Evolutionary conservation across 2,888 invertebrate genomes (phyloP), one percentile per base, ranked within the genome.

Genomic region (Eilema sororculum): DNA sequence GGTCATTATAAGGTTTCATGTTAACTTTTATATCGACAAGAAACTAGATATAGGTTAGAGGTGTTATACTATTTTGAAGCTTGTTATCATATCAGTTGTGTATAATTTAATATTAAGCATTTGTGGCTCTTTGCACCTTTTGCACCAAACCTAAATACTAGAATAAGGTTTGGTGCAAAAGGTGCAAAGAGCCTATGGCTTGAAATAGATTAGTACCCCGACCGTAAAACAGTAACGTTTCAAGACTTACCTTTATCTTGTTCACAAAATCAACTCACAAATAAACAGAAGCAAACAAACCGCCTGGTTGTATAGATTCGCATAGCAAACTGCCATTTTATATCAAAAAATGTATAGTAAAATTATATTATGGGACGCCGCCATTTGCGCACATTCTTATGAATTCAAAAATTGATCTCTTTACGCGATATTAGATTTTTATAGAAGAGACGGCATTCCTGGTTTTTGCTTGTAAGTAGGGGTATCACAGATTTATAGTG

Each of bases 341-440:
- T 33, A 33, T 33, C 30, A 56, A 61, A n/a, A n/a, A 52, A 52
- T 46, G 24, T 33, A 33, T 24, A 62, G 37, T 62, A 25, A 52
- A 12, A 10, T 46, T 57, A 20, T 41, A 58, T 30, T 37, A 33
- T 46, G 28, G 22, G 58, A 25, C 37, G 63, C 52, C 62, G 61
- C 28, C 56, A 60, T 57, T 64, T 73, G 71, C 61, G 69, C 73
- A 63, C 60, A 69, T 65, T 80, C 83, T 83, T 81, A 81, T 83
- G 77, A 81, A 71, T 62, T 71, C 61, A 57, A 72, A 72, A 68
- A 69, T 79, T 25, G n/a, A 28, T 28, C 2, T 28, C 37, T 24
- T 1, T 12, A 72, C 74, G 59, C 70, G 61, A 69, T 67, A 72
- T 68, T 70, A 78, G 67, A 60, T 69, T 72, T 61, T 58, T 56